Conservation (phyloP, 2,113 vertebrate genomes). For the Lamprologus sp. region DNA sequence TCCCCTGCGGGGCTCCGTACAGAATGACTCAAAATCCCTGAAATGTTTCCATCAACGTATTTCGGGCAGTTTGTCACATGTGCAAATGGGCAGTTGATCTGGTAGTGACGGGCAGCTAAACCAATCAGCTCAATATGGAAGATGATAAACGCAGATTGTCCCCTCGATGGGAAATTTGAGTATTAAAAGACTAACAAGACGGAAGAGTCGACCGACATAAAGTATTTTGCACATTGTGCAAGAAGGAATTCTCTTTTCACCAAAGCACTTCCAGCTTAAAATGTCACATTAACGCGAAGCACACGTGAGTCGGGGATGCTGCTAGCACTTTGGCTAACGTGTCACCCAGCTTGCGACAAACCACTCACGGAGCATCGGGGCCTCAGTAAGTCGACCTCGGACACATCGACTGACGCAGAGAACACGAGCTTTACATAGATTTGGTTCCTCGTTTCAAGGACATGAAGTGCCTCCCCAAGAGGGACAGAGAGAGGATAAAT, state of each 20-base stretch:
- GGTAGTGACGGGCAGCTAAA: not conserved
- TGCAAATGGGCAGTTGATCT: not conserved
- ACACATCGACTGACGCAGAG: not conserved
- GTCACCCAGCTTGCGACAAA: not conserved
- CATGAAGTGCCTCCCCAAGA: not conserved
- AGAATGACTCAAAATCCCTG: not conserved
- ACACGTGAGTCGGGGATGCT: fast-evolving
- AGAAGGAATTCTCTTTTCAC: fast-evolving
- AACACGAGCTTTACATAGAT: not conserved
- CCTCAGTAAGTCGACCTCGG: fast-evolving
- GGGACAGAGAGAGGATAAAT: not conserved
- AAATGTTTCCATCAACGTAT: not conserved
- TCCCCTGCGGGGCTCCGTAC: too few relatives aligned
- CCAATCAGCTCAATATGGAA: not conserved
- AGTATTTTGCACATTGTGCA: not conserved
- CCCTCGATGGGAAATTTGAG: not conserved
- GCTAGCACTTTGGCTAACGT: not conserved
- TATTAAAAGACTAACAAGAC: not conserved
- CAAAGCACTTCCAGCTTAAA: not conserved
- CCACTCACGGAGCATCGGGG: not conserved
- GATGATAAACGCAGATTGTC: not conserved
- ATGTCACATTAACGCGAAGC: not conserved
- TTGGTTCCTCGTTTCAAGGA: not conserved
- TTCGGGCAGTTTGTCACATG: not conserved
- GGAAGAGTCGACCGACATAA: fast-evolving